A percentile compares a stretch with the other conserved stretches of the same genome.
These are phyloP conservation scores for Patella pellucida DNA, from an alignment of 2,888 invertebrate species.

Conservation along the genomic window DNA sequence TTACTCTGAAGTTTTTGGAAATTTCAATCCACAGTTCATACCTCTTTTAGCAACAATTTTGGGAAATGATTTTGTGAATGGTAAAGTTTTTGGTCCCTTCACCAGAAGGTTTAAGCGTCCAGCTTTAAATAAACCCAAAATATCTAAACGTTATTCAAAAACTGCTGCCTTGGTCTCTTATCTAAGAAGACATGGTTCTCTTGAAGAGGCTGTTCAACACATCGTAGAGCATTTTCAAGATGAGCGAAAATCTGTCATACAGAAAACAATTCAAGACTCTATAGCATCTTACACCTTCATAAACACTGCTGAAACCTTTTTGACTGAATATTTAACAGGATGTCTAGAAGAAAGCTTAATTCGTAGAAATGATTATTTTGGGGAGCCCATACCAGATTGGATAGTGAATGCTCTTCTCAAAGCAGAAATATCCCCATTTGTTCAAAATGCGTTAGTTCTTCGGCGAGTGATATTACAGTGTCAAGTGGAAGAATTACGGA, in stretches of 20 bases:
- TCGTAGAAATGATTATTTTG: conserved; percentile 37
- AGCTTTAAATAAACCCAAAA: conserved; percentile 52
- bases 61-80: conserved; percentile 90
- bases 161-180: conserved; percentile 83
- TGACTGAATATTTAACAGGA: conserved; percentile 1
- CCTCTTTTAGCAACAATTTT: conserved; percentile 86
- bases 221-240: conserved; percentile 69
- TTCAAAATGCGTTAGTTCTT: conserved; percentile 73
- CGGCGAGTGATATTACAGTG: conserved; percentile 60
- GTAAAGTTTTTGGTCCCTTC: conserved; percentile 78
- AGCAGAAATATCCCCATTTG: conserved; percentile 78
- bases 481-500: conserved; percentile 61
- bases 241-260: conserved; percentile 39
- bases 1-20: conserved; percentile 79
- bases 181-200: conserved; percentile 72
- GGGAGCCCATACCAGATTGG: conserved; percentile 75
- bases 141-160: conserved; percentile 73
- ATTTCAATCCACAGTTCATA: conserved; percentile 78
- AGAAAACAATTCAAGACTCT: conserved; percentile 52
- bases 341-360: conserved; percentile 4
- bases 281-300: conserved; percentile 57
- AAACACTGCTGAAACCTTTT: conserved; percentile 31
- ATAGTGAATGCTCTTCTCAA: conserved; percentile 77
- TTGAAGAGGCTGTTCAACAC: conserved; percentile 75
- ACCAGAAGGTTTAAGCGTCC: conserved; percentile 73